These are phyloP conservation scores for Lerista edwardsae DNA, from an alignment of 2,797 vertebrate genomes.

Conservation along the genomic window DNA sequence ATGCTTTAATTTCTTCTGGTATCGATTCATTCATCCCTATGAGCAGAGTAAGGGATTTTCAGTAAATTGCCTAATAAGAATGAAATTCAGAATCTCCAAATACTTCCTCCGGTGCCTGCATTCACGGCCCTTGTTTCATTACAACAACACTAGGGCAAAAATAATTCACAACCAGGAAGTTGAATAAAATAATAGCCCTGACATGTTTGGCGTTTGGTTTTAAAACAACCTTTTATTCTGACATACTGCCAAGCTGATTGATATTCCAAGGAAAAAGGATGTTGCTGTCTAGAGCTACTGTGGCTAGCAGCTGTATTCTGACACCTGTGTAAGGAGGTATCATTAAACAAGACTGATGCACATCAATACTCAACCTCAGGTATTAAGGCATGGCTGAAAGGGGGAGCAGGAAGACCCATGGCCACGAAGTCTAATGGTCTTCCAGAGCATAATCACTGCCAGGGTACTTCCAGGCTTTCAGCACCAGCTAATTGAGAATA, in stretches of 20 bases:
- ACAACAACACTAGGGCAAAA: background rate
- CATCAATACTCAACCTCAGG: background rate
- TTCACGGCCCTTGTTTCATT: background rate
- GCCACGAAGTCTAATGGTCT: background rate
- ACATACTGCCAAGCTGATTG: background rate
- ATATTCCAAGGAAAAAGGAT: background rate
- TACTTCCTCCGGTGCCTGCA: background rate
- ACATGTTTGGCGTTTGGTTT: background rate
- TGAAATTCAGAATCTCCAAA: slow-evolving; percentile 1
- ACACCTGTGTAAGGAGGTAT: background rate
- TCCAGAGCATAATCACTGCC: background rate
- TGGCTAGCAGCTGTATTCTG: background rate
- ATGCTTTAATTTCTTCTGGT: slow-evolving; percentile 13
- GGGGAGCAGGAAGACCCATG: background rate
- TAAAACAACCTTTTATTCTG: background rate
- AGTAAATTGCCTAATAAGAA: slow-evolving; percentile 17
- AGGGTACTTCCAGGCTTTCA: background rate
- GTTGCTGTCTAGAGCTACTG: background rate
- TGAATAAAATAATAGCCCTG: background rate
- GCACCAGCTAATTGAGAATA: slow-evolving; percentile 27
- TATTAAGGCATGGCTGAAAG: background rate
- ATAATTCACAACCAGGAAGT: background rate
- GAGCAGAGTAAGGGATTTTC: slow-evolving; percentile 8
- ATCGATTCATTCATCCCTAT: slow-evolving; percentile 18
- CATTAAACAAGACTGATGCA: background rate